These are phyloP conservation scores for Cyprinodon diabolis DNA, from an alignment of 2,797 vertebrate genomes.

Conservation along the genomic window DNA sequence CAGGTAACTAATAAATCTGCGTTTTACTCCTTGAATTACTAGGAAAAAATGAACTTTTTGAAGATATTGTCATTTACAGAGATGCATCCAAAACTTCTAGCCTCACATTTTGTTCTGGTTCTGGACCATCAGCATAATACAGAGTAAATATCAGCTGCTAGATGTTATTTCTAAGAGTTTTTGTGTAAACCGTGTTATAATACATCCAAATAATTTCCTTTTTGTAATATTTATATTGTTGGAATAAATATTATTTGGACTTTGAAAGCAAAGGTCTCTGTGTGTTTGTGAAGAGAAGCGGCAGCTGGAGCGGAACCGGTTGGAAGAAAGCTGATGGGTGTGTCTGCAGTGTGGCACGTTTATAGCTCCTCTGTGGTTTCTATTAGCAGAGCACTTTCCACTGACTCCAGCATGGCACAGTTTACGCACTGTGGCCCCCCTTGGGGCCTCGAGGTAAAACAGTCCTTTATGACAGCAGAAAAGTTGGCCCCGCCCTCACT, in stretches of 20 bases:
- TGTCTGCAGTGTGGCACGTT: conserved; percentile 60
- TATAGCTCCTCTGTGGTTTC: conserved; percentile 73
- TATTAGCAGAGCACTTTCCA: conserved; percentile 66
- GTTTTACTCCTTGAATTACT: not conserved
- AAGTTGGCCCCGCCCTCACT: conserved; percentile 14
- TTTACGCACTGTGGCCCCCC: conserved; percentile 23
- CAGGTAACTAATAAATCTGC: too few species aligned
- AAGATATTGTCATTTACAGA: not conserved
- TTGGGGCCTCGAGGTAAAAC: conserved; percentile 21
- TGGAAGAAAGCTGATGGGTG: conserved; percentile 53
- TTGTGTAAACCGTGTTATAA: conserved; percentile 67
- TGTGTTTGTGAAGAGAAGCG: not conserved
- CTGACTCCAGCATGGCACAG: conserved; percentile 36
- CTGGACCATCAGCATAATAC: not conserved
- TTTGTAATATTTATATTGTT: conserved; percentile 79
- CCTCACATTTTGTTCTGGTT: not conserved
- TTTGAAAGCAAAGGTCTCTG: conserved; percentile 33
- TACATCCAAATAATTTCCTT: conserved; percentile 48
- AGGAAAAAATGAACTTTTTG: not conserved
- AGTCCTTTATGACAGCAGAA: conserved; percentile 19
- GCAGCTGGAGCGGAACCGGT: conserved; percentile 22
- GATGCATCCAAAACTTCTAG: too few species aligned
- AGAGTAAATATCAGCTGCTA: not conserved
- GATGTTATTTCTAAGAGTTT: not conserved
- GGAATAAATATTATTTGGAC: conserved; percentile 73